Evolutionary conservation across 2,113 vertebrate genomes (phyloP).

Genomic region (Climacteris rufus): DNA sequence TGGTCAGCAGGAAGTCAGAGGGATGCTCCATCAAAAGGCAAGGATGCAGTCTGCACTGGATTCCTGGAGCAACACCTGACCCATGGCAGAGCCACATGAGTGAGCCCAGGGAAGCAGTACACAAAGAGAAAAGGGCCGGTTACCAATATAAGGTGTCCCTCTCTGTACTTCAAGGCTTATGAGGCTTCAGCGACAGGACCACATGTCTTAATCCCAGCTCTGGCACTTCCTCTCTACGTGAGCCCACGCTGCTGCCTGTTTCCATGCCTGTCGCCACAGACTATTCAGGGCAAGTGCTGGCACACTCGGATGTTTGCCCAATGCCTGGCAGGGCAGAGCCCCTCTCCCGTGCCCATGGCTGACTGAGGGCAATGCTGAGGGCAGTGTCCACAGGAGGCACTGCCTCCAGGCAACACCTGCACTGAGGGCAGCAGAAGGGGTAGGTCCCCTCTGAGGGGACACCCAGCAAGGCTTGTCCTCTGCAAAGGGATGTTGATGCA

Average conservation of each 20-base stretch:
- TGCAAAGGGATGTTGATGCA: background rate
- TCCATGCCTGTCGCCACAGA: background rate
- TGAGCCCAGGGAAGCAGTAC: background rate
- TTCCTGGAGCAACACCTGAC: background rate
- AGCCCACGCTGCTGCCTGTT: background rate
- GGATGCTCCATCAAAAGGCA: background rate
- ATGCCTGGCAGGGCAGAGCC: background rate
- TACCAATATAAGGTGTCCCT: background rate
- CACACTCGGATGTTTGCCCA: background rate
- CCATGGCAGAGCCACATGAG: background rate
- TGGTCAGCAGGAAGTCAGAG: background rate
- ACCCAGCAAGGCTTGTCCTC: background rate
- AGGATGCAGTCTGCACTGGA: background rate
- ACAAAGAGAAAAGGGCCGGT: background rate
- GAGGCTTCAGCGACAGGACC: background rate
- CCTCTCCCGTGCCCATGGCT: fast-evolving
- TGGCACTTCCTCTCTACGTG: background rate
- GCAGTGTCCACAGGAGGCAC: background rate
- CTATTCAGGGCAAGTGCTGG: background rate
- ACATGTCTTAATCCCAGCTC: background rate
- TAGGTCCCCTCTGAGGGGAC: background rate
- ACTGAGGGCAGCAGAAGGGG: background rate
- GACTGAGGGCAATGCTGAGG: no score
- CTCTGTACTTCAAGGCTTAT: background rate
- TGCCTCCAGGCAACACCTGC: background rate